Evolutionary conservation across 2,797 vertebrate species (phyloP).

Genomic region (Gymnoscopelus braueri): DNA sequence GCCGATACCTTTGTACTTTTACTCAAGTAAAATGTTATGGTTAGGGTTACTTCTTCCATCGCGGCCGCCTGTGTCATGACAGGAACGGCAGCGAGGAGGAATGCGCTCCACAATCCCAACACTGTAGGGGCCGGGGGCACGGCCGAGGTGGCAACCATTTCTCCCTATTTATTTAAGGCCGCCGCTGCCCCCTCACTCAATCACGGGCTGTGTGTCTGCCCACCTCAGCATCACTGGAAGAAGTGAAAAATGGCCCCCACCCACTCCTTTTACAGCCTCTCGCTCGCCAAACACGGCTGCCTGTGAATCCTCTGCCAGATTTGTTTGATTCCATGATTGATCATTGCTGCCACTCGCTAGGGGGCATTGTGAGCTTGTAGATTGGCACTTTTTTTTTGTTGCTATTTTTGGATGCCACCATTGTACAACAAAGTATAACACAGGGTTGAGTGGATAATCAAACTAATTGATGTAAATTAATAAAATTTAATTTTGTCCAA

Average conservation of each 20-base stretch:
- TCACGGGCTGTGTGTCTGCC: slow-evolving; percentile 64
- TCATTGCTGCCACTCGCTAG: not conserved
- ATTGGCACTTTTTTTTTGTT: too few relatives aligned
- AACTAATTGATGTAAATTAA: too few relatives aligned
- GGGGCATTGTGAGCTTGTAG: too few relatives aligned
- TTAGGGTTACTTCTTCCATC: too few relatives aligned
- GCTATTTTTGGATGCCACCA: too few relatives aligned
- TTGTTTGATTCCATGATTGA: not conserved
- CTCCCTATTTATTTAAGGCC: slow-evolving; percentile 75
- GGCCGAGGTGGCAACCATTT: slow-evolving; percentile 69
- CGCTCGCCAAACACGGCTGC: not conserved
- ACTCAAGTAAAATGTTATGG: too few relatives aligned
- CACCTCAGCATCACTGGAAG: slow-evolving; percentile 59
- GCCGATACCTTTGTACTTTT: too few relatives aligned
- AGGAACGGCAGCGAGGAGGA: slow-evolving; percentile 69
- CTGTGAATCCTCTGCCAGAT: not conserved
- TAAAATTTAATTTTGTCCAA: too few relatives aligned
- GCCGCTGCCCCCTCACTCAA: slow-evolving; percentile 57
- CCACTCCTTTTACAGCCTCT: slow-evolving; percentile 57
- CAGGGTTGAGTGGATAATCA: too few relatives aligned
- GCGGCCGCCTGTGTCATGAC: slow-evolving; percentile 59
- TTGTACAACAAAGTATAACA: too few relatives aligned
- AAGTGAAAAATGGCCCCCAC: slow-evolving; percentile 49
- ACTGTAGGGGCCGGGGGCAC: slow-evolving; percentile 73
- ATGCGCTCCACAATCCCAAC: slow-evolving; percentile 80